These are phyloP conservation scores for Acanthochromis polyacanthus DNA, from an alignment of 2,113 vertebrate genomes.

Conservation along the genomic window DNA sequence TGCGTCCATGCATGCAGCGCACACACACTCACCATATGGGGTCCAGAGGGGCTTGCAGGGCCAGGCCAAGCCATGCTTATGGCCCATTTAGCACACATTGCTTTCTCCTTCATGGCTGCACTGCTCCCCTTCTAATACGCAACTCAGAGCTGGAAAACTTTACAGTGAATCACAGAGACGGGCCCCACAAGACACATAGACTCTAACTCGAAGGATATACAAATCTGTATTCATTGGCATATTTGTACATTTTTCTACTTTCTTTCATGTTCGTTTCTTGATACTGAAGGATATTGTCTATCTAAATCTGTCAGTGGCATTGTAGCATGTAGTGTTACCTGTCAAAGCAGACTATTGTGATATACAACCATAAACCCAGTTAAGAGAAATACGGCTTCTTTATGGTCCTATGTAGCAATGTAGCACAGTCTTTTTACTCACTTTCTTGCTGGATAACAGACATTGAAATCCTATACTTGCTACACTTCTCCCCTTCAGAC, in stretches of 20 bases:
- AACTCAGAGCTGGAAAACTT: constrained; percentile 62
- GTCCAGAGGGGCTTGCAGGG: constrained; percentile 61
- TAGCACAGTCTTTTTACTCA: neutral
- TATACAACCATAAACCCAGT: constrained; percentile 23
- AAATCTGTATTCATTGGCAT: constrained; percentile 64
- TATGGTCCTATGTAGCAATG: neutral
- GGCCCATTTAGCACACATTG: constrained; percentile 77
- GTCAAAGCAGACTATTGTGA: constrained; percentile 25
- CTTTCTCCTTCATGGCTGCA: constrained; percentile 68
- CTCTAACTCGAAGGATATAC: constrained; percentile 31
- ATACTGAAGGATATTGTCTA: constrained; percentile 29
- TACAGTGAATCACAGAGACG: constrained; percentile 55
- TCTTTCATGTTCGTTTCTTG: constrained; percentile 29
- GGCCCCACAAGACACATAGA: constrained; percentile 35
- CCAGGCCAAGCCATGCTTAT: constrained; percentile 62
- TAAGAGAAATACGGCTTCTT: constrained; percentile 28
- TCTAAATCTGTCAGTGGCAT: constrained; percentile 46
- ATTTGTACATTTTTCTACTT: constrained; percentile 49
- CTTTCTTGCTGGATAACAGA: neutral
- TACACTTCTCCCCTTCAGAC: too few relatives aligned
- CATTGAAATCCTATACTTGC: too few relatives aligned
- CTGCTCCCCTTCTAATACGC: constrained; percentile 38
- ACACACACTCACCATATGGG: constrained; percentile 73
- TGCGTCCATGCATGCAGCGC: constrained; percentile 74
- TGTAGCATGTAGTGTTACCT: neutral